Conservation (phyloP, 2,888 invertebrate species). For the Esperia sulphurella region DNA sequence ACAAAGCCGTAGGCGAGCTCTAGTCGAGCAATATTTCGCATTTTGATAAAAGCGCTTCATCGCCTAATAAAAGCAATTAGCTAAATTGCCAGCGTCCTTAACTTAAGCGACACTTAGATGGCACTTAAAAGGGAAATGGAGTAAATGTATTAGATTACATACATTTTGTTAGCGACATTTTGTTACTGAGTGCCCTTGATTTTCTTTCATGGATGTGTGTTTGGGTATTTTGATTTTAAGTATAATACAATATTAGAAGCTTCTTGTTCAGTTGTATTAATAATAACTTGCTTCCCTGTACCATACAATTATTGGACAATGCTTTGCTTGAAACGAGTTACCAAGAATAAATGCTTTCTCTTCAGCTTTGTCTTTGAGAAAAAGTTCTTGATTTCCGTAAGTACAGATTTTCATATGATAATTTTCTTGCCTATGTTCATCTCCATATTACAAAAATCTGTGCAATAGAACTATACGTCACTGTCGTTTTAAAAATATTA, state of each 20-base stretch:
- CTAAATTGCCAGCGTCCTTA: conserved; percentile 48
- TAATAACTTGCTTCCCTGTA: no score
- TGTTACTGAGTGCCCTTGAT: background rate
- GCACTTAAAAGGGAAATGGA: conserved; percentile 39
- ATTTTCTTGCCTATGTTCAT: no score
- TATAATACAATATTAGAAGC: background rate
- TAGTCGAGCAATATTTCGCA: conserved; percentile 31
- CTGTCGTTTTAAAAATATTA: no score
- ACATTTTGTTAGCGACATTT: conserved; percentile 2
- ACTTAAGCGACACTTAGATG: conserved; percentile 43
- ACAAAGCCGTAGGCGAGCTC: background rate
- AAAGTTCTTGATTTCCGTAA: no score
- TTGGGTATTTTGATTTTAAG: background rate
- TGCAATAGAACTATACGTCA: no score
- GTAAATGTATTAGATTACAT: conserved; percentile 39
- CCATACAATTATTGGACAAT: no score
- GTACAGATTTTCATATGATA: no score
- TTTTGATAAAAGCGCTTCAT: conserved; percentile 49
- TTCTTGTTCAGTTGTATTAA: no score
- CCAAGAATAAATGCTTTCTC: no score
- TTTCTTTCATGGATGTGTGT: background rate
- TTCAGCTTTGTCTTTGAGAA: no score
- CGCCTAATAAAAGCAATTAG: conserved; percentile 59
- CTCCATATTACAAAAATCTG: no score
- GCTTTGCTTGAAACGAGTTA: no score